A percentile compares a stretch with the other conserved stretches of the same genome.
phyloP scores from a whole-genome alignment of 2,113 vertebrate genomes.

The Salvator merianae region DNA sequence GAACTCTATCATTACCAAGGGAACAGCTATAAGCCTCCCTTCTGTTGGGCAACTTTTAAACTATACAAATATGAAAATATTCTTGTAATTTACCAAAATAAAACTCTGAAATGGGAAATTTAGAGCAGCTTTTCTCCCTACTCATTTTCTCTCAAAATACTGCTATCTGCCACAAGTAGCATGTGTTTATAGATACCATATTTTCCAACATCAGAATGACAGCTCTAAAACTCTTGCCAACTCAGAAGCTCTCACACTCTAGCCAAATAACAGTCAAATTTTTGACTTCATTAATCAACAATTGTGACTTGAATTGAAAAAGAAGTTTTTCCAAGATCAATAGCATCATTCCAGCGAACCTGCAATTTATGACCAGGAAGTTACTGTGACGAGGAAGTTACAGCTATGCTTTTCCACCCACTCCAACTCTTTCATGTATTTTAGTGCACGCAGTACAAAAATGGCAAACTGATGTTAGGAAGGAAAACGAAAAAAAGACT shows the following conservation, averaged over 20 bases:
- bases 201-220: background rate
- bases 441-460: background rate
- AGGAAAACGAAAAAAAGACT: background rate
- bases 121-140: background rate
- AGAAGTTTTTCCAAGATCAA: background rate
- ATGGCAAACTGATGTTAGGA: background rate
- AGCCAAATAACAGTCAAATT: background rate
- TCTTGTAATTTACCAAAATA: background rate
- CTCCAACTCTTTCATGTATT: background rate
- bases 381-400: background rate
- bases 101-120: background rate
- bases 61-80: background rate
- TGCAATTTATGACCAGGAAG: background rate
- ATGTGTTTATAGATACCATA: background rate
- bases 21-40: background rate
- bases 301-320: background rate
- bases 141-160: too few species aligned
- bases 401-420: background rate
- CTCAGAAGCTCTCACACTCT: background rate
- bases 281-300: conserved; percentile 2
- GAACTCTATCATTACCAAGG: background rate
- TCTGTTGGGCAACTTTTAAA: background rate
- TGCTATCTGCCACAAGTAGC: background rate
- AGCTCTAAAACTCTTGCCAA: background rate
- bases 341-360: background rate